Evolutionary conservation across 2,797 vertebrate genomes (phyloP).

Genomic region (Hyperoplus immaculatus): DNA sequence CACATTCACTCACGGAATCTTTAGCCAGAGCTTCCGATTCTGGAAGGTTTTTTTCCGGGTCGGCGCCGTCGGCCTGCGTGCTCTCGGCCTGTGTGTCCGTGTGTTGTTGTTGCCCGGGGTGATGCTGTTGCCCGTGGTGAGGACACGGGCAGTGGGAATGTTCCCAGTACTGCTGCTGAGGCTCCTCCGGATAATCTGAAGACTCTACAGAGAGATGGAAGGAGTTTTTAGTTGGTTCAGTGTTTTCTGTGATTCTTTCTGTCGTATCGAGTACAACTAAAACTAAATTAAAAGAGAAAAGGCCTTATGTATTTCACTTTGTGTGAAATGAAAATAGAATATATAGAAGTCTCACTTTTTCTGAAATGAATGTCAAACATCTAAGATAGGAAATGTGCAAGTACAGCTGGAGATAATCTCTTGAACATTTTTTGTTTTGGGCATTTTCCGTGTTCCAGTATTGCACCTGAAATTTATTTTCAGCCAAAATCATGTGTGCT

Average conservation of each 20-base stretch:
- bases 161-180: conserved; percentile 85
- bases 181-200: conserved; percentile 90
- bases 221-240: not conserved
- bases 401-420: not conserved
- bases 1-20: conserved; percentile 5
- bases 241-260: not conserved
- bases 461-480: not conserved
- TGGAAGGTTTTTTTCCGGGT: conserved; percentile 39
- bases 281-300: too few relatives aligned
- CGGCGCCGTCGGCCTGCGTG: conserved; percentile 59
- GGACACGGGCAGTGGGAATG: conserved; percentile 80
- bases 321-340: too few relatives aligned
- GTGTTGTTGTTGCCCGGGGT: conserved; percentile 67
- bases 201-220: not conserved
- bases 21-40: not conserved
- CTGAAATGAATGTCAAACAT: too few relatives aligned
- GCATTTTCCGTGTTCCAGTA: not conserved
- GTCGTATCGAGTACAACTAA: too few relatives aligned
- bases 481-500: not conserved
- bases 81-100: conserved; percentile 81
- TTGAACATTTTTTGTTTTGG: not conserved
- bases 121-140: conserved; percentile 74
- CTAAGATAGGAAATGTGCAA: too few relatives aligned
- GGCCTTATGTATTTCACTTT: too few relatives aligned
- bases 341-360: too few relatives aligned